Base-by-base conservation (phyloP, 2,888 invertebrate species). In the Invenusta paracnida region DNA sequence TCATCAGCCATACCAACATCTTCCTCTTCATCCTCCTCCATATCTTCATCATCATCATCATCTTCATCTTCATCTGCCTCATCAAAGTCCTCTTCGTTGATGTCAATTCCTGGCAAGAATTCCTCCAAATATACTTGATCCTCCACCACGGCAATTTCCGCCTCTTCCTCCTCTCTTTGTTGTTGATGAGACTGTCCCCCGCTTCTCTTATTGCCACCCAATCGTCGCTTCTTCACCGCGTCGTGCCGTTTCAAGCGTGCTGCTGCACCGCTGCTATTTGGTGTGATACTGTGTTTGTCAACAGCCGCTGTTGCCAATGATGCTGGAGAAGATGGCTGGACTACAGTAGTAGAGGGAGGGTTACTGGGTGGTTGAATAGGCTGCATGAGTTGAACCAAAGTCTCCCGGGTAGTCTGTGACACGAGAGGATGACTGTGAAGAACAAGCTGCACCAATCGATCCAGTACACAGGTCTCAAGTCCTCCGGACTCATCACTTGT, bases 11-110 rank as follows among this genome's bases (percentile, higher is more conserved):
- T 30, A 17, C 67, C 86, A 83, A 31, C 87, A 67, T 79, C 86
- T 29, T 67, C 83, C 28, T 67, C 86, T 28, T 23, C 93, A 66
- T 93, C 83, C 81, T 87, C 82, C 81, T 73, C 85, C 79, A 67
- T 82, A 0, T 30, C 85, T 83, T 84, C 85, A 67, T 84, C 79
- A 5, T 84, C 83, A 0, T 30, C 85, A 5, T 84, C 85, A 67
- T 84, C 79, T 0, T 84, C 83, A 11, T 28, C 28, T 83, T 84
- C 85, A 31, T 23, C 85, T 1, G 85, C 85, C 1, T 30, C 79
- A 1, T 25, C 85, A 48, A 79, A 30, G 30, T 25, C 81, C 0
- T 28, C 66, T 13, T 29, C 67, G 28, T 84, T 25, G 85, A 48
- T 30, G 85, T 82, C 29, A 73, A 5, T n/a, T 2, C 73, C 73